Evolutionary conservation across 2,113 vertebrate species (phyloP).

Genomic region (Parus major): DNA sequence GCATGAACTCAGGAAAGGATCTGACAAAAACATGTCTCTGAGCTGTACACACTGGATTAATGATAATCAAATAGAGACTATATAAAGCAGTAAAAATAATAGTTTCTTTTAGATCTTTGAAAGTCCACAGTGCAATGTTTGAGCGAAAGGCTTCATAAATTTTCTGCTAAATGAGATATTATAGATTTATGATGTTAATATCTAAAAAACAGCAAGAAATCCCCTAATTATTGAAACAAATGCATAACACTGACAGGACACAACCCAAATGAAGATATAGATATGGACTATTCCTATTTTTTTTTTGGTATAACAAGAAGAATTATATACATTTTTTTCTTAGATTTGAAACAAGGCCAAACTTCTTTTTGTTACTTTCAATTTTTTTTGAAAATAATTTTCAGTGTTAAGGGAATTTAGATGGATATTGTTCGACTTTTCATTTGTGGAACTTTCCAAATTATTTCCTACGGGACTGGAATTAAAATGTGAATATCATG

Average conservation of each 20-base stretch:
- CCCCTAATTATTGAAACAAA: neutral
- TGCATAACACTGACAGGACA: neutral
- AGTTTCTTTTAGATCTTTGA: neutral
- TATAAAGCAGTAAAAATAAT: neutral
- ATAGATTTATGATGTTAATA: neutral
- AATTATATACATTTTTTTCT: neutral
- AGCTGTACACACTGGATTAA: neutral
- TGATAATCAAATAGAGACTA: neutral
- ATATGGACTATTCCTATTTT: neutral
- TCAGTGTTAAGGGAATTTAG: neutral
- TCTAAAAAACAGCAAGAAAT: neutral
- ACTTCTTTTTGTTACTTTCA: neutral
- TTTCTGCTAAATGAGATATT: neutral
- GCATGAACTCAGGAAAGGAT: neutral
- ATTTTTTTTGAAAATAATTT: neutral
- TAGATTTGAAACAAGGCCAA: accelerated
- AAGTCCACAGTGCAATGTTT: neutral
- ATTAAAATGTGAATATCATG: neutral
- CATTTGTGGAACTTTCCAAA: neutral
- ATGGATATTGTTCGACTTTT: neutral
- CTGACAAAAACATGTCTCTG: neutral
- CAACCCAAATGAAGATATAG: neutral
- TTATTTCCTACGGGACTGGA: neutral
- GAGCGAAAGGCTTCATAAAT: neutral
- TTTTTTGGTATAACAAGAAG: neutral